Percentiles rank a stretch among this genome's conserved stretches.
These are phyloP conservation scores for Drosophila rufa DNA, from an alignment of 1,140 invertebrate species.

Conservation along the genomic window DNA sequence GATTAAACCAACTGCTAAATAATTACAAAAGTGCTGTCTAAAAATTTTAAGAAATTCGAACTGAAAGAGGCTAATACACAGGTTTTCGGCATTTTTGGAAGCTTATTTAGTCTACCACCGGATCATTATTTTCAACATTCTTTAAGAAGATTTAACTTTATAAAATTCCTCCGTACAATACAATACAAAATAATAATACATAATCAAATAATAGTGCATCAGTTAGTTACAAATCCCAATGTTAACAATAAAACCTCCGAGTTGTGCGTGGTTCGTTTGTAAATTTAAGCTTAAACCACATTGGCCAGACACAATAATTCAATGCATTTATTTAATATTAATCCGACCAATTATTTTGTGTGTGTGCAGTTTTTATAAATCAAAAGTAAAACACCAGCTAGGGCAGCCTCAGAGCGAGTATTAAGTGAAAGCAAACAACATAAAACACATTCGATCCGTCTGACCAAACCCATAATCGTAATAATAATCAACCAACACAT, in stretches of 20 bases:
- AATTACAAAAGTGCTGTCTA: not conserved
- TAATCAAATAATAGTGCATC: constrained; percentile 1
- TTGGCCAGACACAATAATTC: constrained; percentile 8
- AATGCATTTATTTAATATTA: constrained; percentile 44
- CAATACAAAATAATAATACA: not conserved
- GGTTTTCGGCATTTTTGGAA: not conserved
- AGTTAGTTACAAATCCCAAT: not conserved
- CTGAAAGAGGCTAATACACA: not conserved
- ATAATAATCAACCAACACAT: constrained; percentile 70
- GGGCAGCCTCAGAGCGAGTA: constrained; percentile 25
- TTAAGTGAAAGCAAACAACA: constrained; percentile 58
- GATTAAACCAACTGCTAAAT: not conserved
- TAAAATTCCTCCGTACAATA: not conserved
- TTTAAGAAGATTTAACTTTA: not conserved
- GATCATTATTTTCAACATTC: not conserved
- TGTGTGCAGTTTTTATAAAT: constrained; percentile 22
- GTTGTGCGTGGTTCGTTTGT: constrained; percentile 3
- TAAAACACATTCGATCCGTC: constrained; percentile 52
- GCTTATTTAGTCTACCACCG: not conserved
- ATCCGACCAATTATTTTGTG: constrained; percentile 43
- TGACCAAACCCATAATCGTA: constrained; percentile 62
- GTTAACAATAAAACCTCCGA: constrained; percentile 2
- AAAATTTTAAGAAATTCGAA: not conserved
- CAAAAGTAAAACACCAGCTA: constrained; percentile 27
- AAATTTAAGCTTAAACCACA: constrained; percentile 6